phyloP scores from a whole-genome alignment of 2,113 vertebrate genomes.

The Oriolus oriolus region DNA sequence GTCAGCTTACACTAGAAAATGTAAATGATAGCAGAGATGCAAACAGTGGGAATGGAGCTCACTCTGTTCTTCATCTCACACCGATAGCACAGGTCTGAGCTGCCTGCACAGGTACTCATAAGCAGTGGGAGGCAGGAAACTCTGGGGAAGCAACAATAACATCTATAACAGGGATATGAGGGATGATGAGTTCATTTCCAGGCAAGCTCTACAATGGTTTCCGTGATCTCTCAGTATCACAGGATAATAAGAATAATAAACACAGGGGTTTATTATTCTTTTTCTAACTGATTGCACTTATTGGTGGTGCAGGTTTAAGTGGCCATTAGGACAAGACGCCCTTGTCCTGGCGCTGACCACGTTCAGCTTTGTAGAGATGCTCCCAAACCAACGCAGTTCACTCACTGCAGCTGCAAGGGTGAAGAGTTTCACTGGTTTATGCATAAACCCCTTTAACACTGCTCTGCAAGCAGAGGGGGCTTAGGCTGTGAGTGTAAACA shows the following conservation, averaged over 20 bases:
- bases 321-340: neutral
- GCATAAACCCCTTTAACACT: accelerated
- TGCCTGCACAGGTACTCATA: neutral
- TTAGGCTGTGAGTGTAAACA: neutral
- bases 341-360: neutral
- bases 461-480: neutral
- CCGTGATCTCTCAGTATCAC: neutral
- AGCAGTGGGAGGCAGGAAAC: neutral
- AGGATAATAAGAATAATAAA: too few relatives aligned
- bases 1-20: neutral
- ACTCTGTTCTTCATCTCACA: neutral
- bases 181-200: neutral
- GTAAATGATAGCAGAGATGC: neutral
- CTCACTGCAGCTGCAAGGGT: neutral
- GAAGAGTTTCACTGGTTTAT: neutral
- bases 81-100: neutral
- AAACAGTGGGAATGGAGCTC: neutral
- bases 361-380: accelerated
- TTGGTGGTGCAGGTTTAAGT: neutral
- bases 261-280: neutral
- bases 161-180: neutral
- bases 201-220: neutral
- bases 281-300: neutral
- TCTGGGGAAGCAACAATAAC: neutral
- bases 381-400: neutral